Evolutionary conservation across 53 echinoderm and acorn worm species (phyloP).

Genomic region (Echinometra lucunter): DNA sequence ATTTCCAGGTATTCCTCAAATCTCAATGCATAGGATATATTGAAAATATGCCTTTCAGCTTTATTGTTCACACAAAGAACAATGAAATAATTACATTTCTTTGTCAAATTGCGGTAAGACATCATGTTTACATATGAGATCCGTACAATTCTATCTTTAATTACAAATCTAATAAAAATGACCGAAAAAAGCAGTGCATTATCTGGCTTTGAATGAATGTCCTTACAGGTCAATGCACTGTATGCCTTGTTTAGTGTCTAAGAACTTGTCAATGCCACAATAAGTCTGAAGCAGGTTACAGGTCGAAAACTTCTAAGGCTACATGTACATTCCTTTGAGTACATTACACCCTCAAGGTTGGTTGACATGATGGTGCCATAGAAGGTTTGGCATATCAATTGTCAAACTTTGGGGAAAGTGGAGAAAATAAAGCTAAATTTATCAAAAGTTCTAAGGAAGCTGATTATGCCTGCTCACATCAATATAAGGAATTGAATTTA

Average conservation of each 20-base stretch:
- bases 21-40: too few species aligned
- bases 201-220: too few species aligned
- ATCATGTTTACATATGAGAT: too few species aligned
- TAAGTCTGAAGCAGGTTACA: conserved; percentile 1
- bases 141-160: too few species aligned
- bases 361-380: neutral
- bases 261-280: neutral
- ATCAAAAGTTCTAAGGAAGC: neutral
- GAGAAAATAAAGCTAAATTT: neutral
- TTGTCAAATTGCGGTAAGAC: too few species aligned
- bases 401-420: neutral
- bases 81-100: too few species aligned
- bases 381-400: conserved; percentile 1
- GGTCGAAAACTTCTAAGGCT: conserved; percentile 21
- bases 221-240: conserved; percentile 29
- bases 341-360: conserved; percentile 29
- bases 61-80: too few species aligned
- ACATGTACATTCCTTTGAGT: conserved; percentile 40
- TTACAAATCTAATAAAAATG: too few species aligned
- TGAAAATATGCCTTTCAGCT: too few species aligned
- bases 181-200: too few species aligned
- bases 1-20: too few species aligned
- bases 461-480: neutral
- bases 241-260: conserved; percentile 6
- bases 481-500: neutral